Base-by-base conservation (phyloP, 2,888 invertebrate genomes). In the Deroplatys truncata region DNA sequence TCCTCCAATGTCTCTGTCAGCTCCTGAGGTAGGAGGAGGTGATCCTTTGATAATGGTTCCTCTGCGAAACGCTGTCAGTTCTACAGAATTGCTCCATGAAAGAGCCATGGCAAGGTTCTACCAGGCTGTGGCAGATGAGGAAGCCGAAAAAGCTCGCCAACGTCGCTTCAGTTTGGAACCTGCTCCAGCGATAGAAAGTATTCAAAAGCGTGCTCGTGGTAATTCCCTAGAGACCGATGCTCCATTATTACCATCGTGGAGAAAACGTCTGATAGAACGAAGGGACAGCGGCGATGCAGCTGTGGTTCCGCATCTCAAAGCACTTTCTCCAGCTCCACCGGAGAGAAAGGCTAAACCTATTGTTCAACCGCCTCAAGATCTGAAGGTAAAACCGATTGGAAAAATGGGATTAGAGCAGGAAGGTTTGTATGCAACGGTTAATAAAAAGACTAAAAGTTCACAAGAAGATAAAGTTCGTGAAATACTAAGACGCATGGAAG, bases 51-150 rank as follows among this genome's bases (percentile, higher is more conserved):
- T 86, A 28, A 84, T 31, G 82, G 82, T 86, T 25, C 84, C 90
- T 25, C 93, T 97, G 82, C 95, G 97, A 49, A 95, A 96, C 91
- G 96, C 97, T 0, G 96, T 97, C 43, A 98, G 98, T 92, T 97
- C 97, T 4, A 96, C 97, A 0, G 98, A 98, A 92, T 94, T 98
- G 9, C 94, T 98, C 0, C 97, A 97, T 92, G 97, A 97, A 92
- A 95, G 96, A 85, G 97, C 97, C 20, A 97, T 98, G 96, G 96
- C 96, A 15, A 94, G 97, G 83, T 96, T 98, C 92, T 97, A 97
- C 92, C 96, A 96, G 93, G 97, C 97, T 16, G 96, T 96, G 5
- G 96, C 96, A 89, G 95, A 96, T 91, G 96, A 97, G 93, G 96
- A 97, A 93, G 95, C 95, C 29, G 95, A 96, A 92, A 94, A 88